Conservation (phyloP, 2,888 invertebrate species). For the Lathronympha strigana region DNA sequence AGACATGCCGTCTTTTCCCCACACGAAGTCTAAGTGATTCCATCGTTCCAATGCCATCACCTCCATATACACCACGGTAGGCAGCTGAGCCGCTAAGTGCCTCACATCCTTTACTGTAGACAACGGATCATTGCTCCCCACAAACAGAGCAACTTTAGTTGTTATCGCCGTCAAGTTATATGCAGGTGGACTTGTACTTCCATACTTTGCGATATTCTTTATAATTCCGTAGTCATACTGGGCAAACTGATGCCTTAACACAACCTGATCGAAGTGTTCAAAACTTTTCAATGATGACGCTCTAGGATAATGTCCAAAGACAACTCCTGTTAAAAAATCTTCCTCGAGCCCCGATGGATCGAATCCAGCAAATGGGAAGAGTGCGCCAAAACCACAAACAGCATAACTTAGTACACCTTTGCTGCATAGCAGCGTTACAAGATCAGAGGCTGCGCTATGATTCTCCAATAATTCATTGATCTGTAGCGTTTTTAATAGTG, state of each 20-base stretch:
- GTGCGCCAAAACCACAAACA: constrained; percentile 58
- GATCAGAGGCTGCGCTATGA: background rate
- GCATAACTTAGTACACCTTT: constrained; percentile 44
- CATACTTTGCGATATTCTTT: too few species aligned
- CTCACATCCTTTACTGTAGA: constrained; percentile 50
- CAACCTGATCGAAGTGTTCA: constrained; percentile 49
- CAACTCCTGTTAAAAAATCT: too few species aligned
- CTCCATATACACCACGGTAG: background rate
- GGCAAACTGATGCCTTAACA: constrained; percentile 43
- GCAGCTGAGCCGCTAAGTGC: background rate
- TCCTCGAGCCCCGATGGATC: too few species aligned
- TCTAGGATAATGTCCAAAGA: constrained; percentile 52
- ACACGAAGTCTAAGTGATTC: constrained; percentile 3
- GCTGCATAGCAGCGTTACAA: constrained; percentile 43
- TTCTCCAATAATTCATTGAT: background rate
- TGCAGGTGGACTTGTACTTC: too few species aligned
- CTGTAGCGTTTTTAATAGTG: background rate
- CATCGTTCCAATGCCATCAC: background rate
- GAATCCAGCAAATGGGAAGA: constrained; percentile 73
- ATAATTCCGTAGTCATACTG: constrained; percentile 49
- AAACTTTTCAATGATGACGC: constrained; percentile 52
- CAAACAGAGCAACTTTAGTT: constrained; percentile 64
- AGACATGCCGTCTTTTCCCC: constrained; percentile 4
- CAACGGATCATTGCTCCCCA: constrained; percentile 80
- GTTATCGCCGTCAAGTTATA: too few species aligned